A percentile compares a stretch with the other conserved stretches of the same genome.
These are phyloP conservation scores for Dasyurus viverrinus DNA, from an alignment of 2,113 vertebrate species.

Conservation along the genomic window DNA sequence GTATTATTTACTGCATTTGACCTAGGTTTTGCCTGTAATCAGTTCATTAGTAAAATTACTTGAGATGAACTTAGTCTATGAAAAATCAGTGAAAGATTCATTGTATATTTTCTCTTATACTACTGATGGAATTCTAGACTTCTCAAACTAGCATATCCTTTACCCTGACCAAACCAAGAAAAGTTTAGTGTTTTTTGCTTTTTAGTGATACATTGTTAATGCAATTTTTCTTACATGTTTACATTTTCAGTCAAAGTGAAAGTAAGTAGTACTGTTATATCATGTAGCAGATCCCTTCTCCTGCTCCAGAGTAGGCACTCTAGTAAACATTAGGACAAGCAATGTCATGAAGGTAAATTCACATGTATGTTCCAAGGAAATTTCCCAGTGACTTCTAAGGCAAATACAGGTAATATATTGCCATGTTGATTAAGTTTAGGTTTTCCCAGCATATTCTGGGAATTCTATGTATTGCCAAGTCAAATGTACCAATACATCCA, in stretches of 20 bases:
- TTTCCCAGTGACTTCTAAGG: neutral
- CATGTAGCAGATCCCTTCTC: neutral
- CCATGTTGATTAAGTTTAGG: conserved; percentile 60
- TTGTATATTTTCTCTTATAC: conserved; percentile 49
- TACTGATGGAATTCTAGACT: conserved; percentile 74
- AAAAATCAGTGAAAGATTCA: conserved; percentile 52
- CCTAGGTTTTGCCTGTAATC: neutral
- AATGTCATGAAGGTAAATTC: neutral
- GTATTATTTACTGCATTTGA: neutral
- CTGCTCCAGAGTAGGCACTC: neutral
- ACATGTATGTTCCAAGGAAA: neutral
- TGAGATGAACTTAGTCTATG: conserved; percentile 30
- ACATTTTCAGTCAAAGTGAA: neutral
- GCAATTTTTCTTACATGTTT: conserved; percentile 29
- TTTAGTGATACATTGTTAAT: conserved; percentile 66
- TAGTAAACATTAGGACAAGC: too few relatives aligned
- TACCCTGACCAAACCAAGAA: conserved; percentile 49
- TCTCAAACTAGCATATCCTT: conserved; percentile 62
- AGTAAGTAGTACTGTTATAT: neutral
- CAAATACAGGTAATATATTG: neutral
- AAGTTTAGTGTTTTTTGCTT: conserved; percentile 60
- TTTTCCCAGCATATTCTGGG: neutral
- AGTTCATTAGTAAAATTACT: neutral
- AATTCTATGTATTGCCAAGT: neutral
- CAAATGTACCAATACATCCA: neutral